Evolutionary conservation across 1,140 invertebrate genomes (phyloP).

Genomic region (Aradophagus sp.): DNA sequence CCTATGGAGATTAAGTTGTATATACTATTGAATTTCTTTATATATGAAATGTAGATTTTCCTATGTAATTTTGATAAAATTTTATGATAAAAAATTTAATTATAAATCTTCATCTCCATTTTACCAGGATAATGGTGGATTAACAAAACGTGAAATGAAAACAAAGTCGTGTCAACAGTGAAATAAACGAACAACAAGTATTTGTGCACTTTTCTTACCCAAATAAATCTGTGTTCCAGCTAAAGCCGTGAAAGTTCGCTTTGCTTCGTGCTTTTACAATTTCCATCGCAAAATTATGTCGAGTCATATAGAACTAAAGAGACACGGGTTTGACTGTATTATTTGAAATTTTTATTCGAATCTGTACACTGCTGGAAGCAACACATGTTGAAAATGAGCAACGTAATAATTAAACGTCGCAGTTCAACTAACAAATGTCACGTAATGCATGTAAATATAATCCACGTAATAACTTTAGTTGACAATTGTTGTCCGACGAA

Average conservation of each 20-base stretch:
- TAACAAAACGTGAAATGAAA: too few species aligned
- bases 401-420: conserved; percentile 55
- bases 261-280: too few species aligned
- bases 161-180: not conserved
- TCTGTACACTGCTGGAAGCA: conserved; percentile 67
- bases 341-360: conserved; percentile 66
- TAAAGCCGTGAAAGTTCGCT: not conserved
- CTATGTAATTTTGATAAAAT: too few species aligned
- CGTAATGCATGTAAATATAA: conserved; percentile 35
- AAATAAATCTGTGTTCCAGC: conserved; percentile 9
- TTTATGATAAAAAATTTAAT: too few species aligned
- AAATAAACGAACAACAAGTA: conserved; percentile 5
- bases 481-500: conserved; percentile 39
- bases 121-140: too few species aligned
- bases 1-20: too few species aligned
- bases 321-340: conserved; percentile 48
- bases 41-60: too few species aligned
- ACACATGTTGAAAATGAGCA: conserved; percentile 59
- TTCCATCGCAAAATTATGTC: not conserved
- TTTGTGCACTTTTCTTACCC: conserved; percentile 31
- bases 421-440: conserved; percentile 46
- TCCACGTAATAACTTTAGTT: conserved; percentile 39
- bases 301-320: conserved; percentile 2
- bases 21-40: too few species aligned
- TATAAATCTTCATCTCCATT: too few species aligned